These are phyloP conservation scores for Phthorimaea operculella DNA, from an alignment of 1,140 invertebrate species.

Conservation along the genomic window DNA sequence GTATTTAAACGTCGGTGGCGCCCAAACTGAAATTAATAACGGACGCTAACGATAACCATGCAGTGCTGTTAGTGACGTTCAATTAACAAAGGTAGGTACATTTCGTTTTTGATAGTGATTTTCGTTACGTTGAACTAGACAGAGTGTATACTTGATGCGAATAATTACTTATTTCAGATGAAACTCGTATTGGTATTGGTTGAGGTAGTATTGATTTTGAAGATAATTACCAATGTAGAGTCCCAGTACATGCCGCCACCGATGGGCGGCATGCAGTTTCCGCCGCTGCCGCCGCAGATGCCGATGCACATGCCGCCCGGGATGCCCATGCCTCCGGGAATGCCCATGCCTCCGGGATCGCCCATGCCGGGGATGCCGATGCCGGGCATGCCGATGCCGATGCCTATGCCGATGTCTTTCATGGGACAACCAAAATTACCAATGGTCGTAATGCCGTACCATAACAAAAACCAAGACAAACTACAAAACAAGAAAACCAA, in stretches of 20 bases:
- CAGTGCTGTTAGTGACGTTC: too few relatives aligned
- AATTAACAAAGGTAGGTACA: too few relatives aligned
- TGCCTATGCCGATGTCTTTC: conserved; percentile 10
- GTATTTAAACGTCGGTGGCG: too few relatives aligned
- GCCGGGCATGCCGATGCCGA: conserved; percentile 17
- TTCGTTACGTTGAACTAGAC: too few relatives aligned
- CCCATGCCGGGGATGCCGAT: conserved; percentile 13
- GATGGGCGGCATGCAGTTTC: conserved; percentile 1
- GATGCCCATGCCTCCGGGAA: conserved; percentile 16
- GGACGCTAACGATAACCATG: too few relatives aligned
- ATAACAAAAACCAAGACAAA: conserved; percentile 23
- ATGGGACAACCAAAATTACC: conserved; percentile 31
- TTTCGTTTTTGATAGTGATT: too few relatives aligned
- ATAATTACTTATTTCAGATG: background rate
- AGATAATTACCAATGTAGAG: background rate
- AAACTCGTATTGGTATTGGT: background rate
- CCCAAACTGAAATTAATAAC: too few relatives aligned
- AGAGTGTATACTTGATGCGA: too few relatives aligned
- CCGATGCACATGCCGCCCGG: conserved; percentile 18
- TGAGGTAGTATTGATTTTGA: background rate
- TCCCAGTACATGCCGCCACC: conserved; percentile 7
- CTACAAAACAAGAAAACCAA: conserved; percentile 8
- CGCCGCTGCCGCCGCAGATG: conserved; percentile 9
- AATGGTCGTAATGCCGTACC: conserved; percentile 39
- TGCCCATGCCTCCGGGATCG: conserved; percentile 18